Percentiles rank a stretch among this genome's conserved stretches.
phyloP scores from a whole-genome alignment of 2,797 vertebrate species.

The Peromyscus attwateri region DNA sequence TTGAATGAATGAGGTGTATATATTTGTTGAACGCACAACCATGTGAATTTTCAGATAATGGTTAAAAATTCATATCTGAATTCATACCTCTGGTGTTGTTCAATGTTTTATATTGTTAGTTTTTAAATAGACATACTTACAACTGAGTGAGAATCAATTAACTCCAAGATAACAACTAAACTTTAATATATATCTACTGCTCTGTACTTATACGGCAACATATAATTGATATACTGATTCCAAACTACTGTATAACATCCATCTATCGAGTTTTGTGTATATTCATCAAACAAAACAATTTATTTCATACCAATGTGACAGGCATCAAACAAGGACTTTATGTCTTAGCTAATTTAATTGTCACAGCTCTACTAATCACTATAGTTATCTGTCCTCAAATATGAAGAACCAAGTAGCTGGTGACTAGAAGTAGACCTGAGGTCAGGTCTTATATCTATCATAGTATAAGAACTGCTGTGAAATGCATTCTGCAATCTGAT shows the following conservation, averaged over 20 bases:
- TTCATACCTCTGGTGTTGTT: not conserved
- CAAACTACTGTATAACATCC: not conserved
- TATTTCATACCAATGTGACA: not conserved
- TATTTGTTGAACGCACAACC: not conserved
- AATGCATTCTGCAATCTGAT: not conserved
- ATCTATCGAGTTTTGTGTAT: constrained; percentile 16
- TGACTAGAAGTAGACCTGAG: not conserved
- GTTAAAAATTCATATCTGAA: constrained; percentile 27
- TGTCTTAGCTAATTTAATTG: constrained; percentile 3
- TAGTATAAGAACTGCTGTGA: not conserved
- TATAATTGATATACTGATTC: not conserved
- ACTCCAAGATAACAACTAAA: not conserved
- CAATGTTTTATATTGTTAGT: not conserved
- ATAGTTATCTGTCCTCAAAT: not conserved
- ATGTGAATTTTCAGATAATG: constrained; percentile 1
- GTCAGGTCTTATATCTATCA: not conserved
- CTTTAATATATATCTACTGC: not conserved
- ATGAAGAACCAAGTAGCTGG: not conserved
- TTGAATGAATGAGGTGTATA: not conserved
- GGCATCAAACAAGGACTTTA: not conserved
- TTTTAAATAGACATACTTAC: constrained; percentile 2
- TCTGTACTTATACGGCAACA: not conserved
- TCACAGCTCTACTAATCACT: not conserved
- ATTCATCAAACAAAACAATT: constrained; percentile 26
- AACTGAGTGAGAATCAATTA: not conserved